Evolutionary conservation across 2,113 vertebrate genomes (phyloP), one percentile per base, ranked within the genome.

Genomic region (Platanista minor): DNA sequence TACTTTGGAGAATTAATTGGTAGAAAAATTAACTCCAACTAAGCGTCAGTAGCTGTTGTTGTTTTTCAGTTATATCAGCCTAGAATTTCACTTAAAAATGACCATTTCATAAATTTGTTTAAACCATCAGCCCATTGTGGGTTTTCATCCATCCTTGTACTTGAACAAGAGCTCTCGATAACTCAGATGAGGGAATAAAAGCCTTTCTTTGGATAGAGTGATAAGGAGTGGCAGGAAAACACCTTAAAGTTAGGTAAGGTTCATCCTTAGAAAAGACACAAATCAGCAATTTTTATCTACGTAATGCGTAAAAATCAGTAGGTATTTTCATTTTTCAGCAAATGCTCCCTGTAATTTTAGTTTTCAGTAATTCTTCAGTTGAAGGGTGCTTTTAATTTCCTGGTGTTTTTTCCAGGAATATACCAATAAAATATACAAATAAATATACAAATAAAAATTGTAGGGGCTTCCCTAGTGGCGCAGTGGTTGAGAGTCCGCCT

Each of bases 1-100:
- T 52, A 90, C 69, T 95, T 71, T 74, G 41, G 67, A 4, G 82
- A 80, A 82, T 85, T 95, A 87, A 75, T 75, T 92, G 80, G 81
- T 43, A 96, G 66, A 46, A 89, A 67, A 83, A 88, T 59, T 59
- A 77, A 67, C 36, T 94, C 57, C 18, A 64, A 8, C 36, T 81
- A n/a, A 59, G 92, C 15, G 75, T 92, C 25, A 46, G 31, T 83
- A 21, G 36, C 20, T 64, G 13, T 57, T 74, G 27, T 85, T 85
- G 36, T 57, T 86, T 90, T 90, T 84, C 46, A 75, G 33, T 78
- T 49, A 31, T 0, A 17, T 39, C 17, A 54, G 15, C n/a, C 25
- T 33, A 92, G 20, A 91, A 71, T 36, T 59, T 74, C 39, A 84
- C 72, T 88, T 89, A n/a, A 46, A 93, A 71, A n/a, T 57, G 20